Evolutionary conservation across 37 sponge, comb jelly and placozoan genomes (phyloP), one percentile per base, ranked within the genome.

Genomic region (Ianthella basta): DNA sequence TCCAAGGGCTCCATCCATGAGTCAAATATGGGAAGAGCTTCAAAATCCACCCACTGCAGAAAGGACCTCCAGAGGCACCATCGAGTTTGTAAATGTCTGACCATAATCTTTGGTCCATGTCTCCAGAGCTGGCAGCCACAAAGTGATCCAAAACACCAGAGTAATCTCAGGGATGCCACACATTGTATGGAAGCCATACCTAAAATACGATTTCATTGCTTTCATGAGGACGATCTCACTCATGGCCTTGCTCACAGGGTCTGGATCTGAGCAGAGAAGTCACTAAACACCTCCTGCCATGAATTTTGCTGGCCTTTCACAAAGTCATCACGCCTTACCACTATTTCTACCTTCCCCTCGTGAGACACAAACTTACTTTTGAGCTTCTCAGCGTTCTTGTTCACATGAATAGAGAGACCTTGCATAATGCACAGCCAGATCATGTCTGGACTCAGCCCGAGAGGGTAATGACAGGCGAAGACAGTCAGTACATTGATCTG

Each of bases 141-240:
- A 91, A 91, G 40, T 91, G 84, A 0, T 91, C 88, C 55, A 91
- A 82, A 0, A 91, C 66, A 23, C 85, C 15, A 91, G 68, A 60
- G 91, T 91, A 44, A 91, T 84, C 57, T 84, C 84, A 25, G 91
- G 91, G 60, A 91, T 84, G 32, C 91, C 91, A 91, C 91, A 91
- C 0, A 44, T 0, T 59, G 80, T 63, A 4, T 20, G 12, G 6
- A 83, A 0, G 41, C 27, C 8, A 72, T 87, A 91, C 12, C 4
- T 16, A 29, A 91, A 91, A 56, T 91, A 91, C 56, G 77, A 29
- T 57, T 91, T 79, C 50, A 91, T 73, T 29, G 80, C 24, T 30
- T 84, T 75, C 91, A 91, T 91, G 40, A 91, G 60, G 15, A 84
- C 84, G 0, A 91, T 80, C 60, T 87, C 86, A 34, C 84, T 77